Evolutionary conservation across 2,113 vertebrate genomes (phyloP), one percentile per base, ranked within the genome.

Genomic region (Onychostoma macrolepis): DNA sequence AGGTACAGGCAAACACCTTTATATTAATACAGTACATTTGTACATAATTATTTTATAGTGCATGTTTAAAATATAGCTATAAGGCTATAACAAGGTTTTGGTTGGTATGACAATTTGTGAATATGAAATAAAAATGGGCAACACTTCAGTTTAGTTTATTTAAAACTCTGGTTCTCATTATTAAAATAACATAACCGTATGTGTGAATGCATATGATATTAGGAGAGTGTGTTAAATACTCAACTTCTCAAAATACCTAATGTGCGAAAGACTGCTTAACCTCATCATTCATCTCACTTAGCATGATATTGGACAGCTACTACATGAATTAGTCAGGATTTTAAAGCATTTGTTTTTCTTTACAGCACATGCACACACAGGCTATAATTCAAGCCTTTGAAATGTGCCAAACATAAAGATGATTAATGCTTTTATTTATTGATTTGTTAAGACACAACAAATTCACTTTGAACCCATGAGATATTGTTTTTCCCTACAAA

Each of bases 351-450:
- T 61, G 0, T 21, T 28, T 10, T 17, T 10, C 26, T 80, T n/a
- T 38, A 9, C n/a, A 0, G 30, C 53, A 61, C 33, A 80, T 41
- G 0, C 19, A 38, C 3, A 61, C 77, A 36, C 12, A 19, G 17
- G 50, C 28, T 79, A 56, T 21, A 81, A 43, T 17, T 81, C 36
- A 81, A 80, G 15, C 11, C 79, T 80, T 63, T 63, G 33, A 2
- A 26, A 53, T 48, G 3, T 78, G 45, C 36, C 36, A 63, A 8
- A 21, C 5, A 13, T 63, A 4, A 53, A 13, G 24, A 43, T 83
- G 26, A 83, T 26, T 83, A 21, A 82, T 28, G 4, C n/a, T 69
- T 82, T 45, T 19, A 67, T 11, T 67, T 21, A 21, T 6, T 69
- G 4, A 19, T 48, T 58, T 79, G 50, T 79, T 65, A 56, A 78